Percentiles rank a stretch among this genome's conserved stretches.
Evolutionary conservation across 1,140 invertebrate species (phyloP).

Genomic region (Euwallacea fornicatus): DNA sequence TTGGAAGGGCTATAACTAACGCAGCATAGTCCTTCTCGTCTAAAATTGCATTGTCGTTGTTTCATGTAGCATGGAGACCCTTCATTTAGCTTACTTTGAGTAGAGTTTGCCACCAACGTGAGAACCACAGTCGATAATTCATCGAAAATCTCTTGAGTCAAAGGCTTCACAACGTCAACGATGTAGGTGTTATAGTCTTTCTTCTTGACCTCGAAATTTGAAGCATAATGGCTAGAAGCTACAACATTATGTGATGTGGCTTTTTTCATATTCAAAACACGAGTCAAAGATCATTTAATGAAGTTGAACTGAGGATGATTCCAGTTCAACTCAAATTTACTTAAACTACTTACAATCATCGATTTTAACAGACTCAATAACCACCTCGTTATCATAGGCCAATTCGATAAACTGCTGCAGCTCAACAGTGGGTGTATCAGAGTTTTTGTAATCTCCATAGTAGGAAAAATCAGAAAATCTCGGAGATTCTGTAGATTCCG

Average conservation of each 20-base stretch:
- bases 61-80: no score
- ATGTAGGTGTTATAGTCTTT: neutral
- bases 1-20: conserved; percentile 37
- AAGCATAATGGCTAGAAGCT: conserved; percentile 1
- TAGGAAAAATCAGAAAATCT: conserved; percentile 27
- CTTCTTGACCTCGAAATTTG: conserved; percentile 1
- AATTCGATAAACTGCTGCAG: conserved; percentile 6
- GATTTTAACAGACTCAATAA: neutral
- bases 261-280: neutral
- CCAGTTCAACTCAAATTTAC: neutral
- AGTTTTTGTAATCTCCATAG: conserved; percentile 20
- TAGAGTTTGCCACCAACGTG: conserved; percentile 20
- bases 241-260: neutral
- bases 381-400: neutral
- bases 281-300: neutral
- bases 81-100: conserved; percentile 9
- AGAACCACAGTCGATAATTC: conserved; percentile 17
- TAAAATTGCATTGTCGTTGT: neutral
- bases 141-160: conserved; percentile 14
- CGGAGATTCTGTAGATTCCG: conserved; percentile 1
- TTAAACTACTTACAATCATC: neutral
- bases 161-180: conserved; percentile 1
- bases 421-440: neutral
- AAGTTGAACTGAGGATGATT: neutral
- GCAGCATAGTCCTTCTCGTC: conserved; percentile 17